Evolutionary conservation across 2,113 vertebrate genomes (phyloP), one percentile per base, ranked within the genome.

Genomic region (Mormyrus iriodes): DNA sequence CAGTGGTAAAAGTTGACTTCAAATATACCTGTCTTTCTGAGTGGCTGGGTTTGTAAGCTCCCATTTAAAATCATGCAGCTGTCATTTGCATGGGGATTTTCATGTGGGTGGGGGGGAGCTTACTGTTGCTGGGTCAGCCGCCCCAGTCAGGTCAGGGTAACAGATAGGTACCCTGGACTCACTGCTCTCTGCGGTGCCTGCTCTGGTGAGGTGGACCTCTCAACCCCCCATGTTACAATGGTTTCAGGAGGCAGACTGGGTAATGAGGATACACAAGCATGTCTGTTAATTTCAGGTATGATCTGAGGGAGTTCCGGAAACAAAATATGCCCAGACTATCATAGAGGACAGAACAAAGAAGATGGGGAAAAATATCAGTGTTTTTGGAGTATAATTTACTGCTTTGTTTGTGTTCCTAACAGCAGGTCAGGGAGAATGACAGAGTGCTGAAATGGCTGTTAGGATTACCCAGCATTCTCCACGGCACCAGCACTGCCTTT

Each of bases 221-320:
- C n/a, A n/a, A n/a, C 69, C n/a, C 35, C 31, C 39, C 48, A 61
- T 19, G 88, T 90, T 90, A 79, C 91, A 48, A 88, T 90, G 85
- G 76, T 89, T 90, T 69, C 76, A 3, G 35, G 84, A 79, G 89
- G 90, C 49, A 51, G 52, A 87, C 19, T n/a, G 35, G 19, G 35
- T 42, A 35, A 19, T 19, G 31, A 39, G 73, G 73, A 39, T 8
- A 79, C 73, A 79, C 35, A 79, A 42, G 31, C 35, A 79, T 12
- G 15, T 79, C 27, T 27, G 61, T 31, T 69, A 31, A 69, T 31
- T 27, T 79, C 6, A 79, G 42, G 73, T 79, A 79, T 79, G 35
- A 79, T 79, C 15, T 39, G 73, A 42, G 73, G 31, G 73, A 42
- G 13, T 79, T 21, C 6, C 1, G 4, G 15, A 42, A 79, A 42